Evolutionary conservation across 2,888 invertebrate species (phyloP), one percentile per base, ranked within the genome.

Genomic region (Aricia artaxerxes): DNA sequence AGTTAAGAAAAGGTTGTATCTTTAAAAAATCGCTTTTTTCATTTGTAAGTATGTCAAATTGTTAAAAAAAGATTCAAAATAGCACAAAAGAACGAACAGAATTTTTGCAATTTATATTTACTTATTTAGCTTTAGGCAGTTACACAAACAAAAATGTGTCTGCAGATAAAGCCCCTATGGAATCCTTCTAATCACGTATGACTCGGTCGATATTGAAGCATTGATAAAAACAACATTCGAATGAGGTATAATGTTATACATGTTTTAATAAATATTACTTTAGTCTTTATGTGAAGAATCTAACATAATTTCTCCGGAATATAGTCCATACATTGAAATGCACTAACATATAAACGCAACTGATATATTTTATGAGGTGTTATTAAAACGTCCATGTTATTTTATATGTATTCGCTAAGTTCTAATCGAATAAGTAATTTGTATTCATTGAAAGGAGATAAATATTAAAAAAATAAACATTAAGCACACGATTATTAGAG

Each of bases 91-190:
- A 49, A 9, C 9, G 7, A 44, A 49, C 49, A 44, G 9, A 44
- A 9, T 44, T 13, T 57, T 57, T 57, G 57, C 57, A 57, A 16
- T 57, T 3, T 11, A 9, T 49, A 57, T 16, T 16, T 57, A 57
- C 4, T 16, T 16, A 57, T 40, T 40, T 5, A 40, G 5, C 4
- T 69, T 69, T 35, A 69, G 69, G 69, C 69, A 35, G 11, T 64
- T 2, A 24, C 61, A 31, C 61, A 24, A 31, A 69, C 31, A 35
- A 7, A 69, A 69, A 69, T 11, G 11, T 11, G 69, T 69, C 13
- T 35, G 16, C 69, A 69, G 69, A 69, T 69, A 69, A 69, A 69
- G 35, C 69, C 69, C 69, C 35, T 69, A 69, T 35, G 38, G 35
- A 35, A 69, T 35, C 3, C 11, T 64, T 31, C 69, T 69, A 69